Conservation (phyloP, 1,140 invertebrate species). For the Hyposmocoma kahamanoa region DNA sequence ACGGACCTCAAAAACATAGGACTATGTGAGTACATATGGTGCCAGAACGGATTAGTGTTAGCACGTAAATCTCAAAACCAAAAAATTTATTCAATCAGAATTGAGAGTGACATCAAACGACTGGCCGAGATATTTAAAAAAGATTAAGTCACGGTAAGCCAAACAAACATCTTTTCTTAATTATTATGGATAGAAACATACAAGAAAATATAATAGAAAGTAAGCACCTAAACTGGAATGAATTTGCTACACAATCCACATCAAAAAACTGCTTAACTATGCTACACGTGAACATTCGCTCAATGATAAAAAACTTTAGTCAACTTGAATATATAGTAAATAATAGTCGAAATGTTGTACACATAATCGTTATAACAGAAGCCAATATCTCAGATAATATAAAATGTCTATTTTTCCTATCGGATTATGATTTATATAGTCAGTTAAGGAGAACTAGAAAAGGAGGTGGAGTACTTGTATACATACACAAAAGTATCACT, state of each 20-base stretch:
- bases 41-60: slow-evolving; percentile 1
- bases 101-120: background rate
- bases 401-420: background rate
- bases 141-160: background rate
- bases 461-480: background rate
- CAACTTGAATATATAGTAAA: slow-evolving; percentile 5
- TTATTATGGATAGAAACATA: background rate
- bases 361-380: slow-evolving; percentile 2
- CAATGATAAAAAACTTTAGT: slow-evolving; percentile 3
- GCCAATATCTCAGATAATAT: background rate
- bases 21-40: slow-evolving; percentile 4
- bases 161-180: background rate
- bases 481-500: slow-evolving; percentile 1
- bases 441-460: background rate
- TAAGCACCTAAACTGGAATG: slow-evolving; percentile 1
- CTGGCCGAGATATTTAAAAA: background rate
- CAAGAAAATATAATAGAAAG: background rate
- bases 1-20: background rate
- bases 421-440: background rate
- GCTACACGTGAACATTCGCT: slow-evolving; percentile 3
- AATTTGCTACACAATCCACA: background rate
- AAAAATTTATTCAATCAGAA: background rate
- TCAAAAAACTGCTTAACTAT: background rate
- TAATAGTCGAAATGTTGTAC: background rate
- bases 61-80: background rate